Evolutionary conservation across 2,113 vertebrate genomes (phyloP), one percentile per base, ranked within the genome.

Genomic region (Greenwoodochromis staneri): DNA sequence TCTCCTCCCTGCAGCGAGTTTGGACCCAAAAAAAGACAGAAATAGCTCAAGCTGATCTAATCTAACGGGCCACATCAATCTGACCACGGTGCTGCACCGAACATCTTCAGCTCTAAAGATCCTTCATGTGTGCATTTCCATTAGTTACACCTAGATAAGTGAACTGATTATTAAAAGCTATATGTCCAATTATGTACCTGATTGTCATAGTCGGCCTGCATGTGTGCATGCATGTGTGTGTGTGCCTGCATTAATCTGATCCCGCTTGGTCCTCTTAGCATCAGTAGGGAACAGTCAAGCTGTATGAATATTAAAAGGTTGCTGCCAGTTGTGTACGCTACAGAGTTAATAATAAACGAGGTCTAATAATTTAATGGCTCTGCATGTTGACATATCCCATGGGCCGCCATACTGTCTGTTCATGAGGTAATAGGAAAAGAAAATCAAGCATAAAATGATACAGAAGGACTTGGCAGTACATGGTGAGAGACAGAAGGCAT

Each of bases 321-420:
- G 91, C 82, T 91, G 93, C 86, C 86, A 82, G 87, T 80, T 88
- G 83, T 91, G 87, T 89, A 88, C 82, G 84, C 89, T 85, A 86
- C 88, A 86, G 78, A 90, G 89, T 95, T 95, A 95, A 95, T 96
- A 95, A 97, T 96, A 92, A 95, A 97, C 82, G 66, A 93, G 83
- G 83, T 87, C 93, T 95, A 95, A 96, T 96, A 93, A 94, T 95
- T 95, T 94, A 96, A 96, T 93, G 87, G 92, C 84, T 82, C 87
- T 85, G 66, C 89, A 91, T 95, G 94, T 93, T 92, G 93, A 95
- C 94, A 92, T 81, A 85, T 93, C 93, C 93, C 92, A 71, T 86
- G 92, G 93, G 92, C 85, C 80, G 80, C 88, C 89, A 81, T 89
- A 88, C 88, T 83, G 90, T 87, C 87, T 84, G 87, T 80, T 87